Evolutionary conservation across 2,888 invertebrate genomes (phyloP), one percentile per base, ranked within the genome.

Genomic region (Balanococcus diminutus): DNA sequence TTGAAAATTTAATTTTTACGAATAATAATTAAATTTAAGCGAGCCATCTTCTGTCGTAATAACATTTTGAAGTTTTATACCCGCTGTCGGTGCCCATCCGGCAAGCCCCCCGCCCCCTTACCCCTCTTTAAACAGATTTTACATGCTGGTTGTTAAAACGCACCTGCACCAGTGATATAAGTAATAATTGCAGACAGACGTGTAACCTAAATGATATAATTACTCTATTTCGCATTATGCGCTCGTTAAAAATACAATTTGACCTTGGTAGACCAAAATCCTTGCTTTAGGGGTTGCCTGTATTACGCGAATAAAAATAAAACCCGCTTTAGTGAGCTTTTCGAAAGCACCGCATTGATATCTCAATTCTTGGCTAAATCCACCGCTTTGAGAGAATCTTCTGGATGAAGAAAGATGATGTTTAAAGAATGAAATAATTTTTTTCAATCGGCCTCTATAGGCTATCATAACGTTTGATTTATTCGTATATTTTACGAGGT

Each of bases 11-110:
- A 67, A 67, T 67, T 67, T 67, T 67, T 67, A 67, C 61, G 61
- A 67, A 67, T 67, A 67, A 67, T 67, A 67, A 67, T 67, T 67
- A 67, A 67, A 67, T 67, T 67, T 67, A 67, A 67, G 61, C 22
- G 61, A 67, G 61, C 61, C 61, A 67, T 67, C 61, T 67, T 67
- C 28, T 67, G 9, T 22, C 25, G 61, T 67, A 67, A 51, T 67
- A 67, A 67, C 61, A 28, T 67, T 67, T 67, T 28, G 19, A 51
- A 51, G 51, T 67, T 67, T 67, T 14, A 11, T 46, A 2, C 14
- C 14, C 46, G 46, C 3, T 14, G 46, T 11, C 46, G 5, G 4
- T n/a, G n/a, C n/a, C n/a, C n/a, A n/a, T n/a, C n/a, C n/a, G n/a
- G n/a, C n/a, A n/a, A n/a, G 36, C 36, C 8, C 36, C 36, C 8